Conservation (phyloP, 2,113 vertebrate genomes). For the Pluvialis apricaria region DNA sequence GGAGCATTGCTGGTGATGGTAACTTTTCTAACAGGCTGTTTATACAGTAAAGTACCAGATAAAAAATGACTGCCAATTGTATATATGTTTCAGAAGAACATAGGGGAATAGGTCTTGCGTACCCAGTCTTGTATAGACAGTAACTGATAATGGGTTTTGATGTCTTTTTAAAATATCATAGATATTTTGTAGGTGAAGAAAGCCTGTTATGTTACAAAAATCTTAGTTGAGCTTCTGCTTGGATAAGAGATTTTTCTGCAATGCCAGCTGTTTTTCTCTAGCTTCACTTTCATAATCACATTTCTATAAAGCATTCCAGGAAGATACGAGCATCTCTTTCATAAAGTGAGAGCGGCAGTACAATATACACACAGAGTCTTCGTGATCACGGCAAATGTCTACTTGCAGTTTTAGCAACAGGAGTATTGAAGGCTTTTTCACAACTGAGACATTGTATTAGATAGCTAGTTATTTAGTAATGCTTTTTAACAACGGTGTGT, state of each 20-base stretch:
- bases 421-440: background rate
- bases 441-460: background rate
- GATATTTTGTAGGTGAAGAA: background rate
- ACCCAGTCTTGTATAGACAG: background rate
- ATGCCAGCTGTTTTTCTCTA: background rate
- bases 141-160: background rate
- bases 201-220: background rate
- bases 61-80: background rate
- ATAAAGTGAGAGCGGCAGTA: background rate
- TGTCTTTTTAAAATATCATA: background rate
- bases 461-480: background rate
- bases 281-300: background rate
- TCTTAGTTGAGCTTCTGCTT: background rate
- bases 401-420: background rate
- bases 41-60: background rate
- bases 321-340: background rate
- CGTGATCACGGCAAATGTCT: accelerated
- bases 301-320: background rate
- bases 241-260: background rate
- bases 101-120: background rate
- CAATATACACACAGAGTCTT: background rate
- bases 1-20: background rate
- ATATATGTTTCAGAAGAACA: background rate
- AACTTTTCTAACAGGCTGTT: conserved; percentile 15
- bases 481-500: background rate